Evolutionary conservation across 2,113 vertebrate species (phyloP), one percentile per base, ranked within the genome.

Genomic region (Salvator merianae): DNA sequence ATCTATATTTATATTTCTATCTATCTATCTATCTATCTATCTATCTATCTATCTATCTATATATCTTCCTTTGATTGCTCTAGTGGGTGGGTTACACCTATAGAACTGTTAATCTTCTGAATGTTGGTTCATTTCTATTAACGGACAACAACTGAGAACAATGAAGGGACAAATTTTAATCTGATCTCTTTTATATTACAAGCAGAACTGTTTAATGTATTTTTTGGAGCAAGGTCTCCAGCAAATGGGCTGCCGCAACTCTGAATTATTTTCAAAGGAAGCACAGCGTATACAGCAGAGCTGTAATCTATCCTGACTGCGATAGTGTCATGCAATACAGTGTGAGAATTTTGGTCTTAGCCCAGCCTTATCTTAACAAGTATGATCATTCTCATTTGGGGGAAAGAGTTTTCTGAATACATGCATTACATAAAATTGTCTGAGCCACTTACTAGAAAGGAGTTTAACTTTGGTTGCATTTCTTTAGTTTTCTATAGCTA

Each of bases 331-430:
- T 82, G 70, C 53, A 73, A 43, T 73, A 62, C 81, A 73, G 70
- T 73, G 55, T 43, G 70, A 74, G 62, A 70, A 82, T 74, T 82
- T 74, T 73, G 81, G 81, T 73, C 81, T 63, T 22, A 73, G 53
- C 53, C 70, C 36, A 82, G 36, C 20, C 36, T 82, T 82, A 82
- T 73, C 81, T 63, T 62, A 82, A 82, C 81, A 82, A 73, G 81
- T 82, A 73, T 73, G 73, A 82, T 82, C 81, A 82, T 55, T 82
- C 70, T 82, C 36, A 73, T 73, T 73, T 82, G 81, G 70, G 73
- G 70, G 34, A 73, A 72, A 69, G 53, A 73, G 70, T 82, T 82
- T 82, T 82, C 53, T 20, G 55, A 43, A 70, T 73, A n/a, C 34
- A 36, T 74, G 70, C 81, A 82, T 82, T 63, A 74, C 80, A 82